phyloP scores from a whole-genome alignment of 2,797 vertebrate species.

The Arctocebus calabarensis region DNA sequence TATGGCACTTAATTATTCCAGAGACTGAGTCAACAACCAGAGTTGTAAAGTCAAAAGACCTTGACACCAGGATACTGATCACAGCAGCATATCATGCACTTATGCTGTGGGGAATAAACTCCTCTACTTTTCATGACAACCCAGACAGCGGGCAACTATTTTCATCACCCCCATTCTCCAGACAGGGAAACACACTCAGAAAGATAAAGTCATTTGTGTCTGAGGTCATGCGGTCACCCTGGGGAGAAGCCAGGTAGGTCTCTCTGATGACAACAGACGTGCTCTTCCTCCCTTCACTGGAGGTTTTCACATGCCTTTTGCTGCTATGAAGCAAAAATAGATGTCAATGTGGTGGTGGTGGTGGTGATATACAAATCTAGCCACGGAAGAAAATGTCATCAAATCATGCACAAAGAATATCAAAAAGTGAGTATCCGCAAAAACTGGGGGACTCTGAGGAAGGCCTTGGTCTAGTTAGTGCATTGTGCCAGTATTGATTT shows the following conservation, averaged over 20 bases:
- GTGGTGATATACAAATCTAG: background rate
- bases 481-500: background rate
- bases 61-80: background rate
- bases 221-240: background rate
- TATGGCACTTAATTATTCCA: background rate
- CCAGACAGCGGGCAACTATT: background rate
- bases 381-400: background rate
- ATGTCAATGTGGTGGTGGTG: background rate
- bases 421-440: background rate
- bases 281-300: background rate
- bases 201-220: background rate
- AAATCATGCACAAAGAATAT: background rate
- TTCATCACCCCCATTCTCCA: background rate
- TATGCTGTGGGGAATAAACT: background rate
- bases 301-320: background rate
- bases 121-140: background rate
- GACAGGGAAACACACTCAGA: background rate
- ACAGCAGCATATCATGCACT: accelerated
- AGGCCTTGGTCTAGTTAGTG: background rate
- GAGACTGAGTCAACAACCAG: slow-evolving; percentile 14
- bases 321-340: background rate
- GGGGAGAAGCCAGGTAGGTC: background rate
- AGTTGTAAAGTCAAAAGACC: background rate
- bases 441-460: background rate
- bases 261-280: background rate